These are phyloP conservation scores for Emys orbicularis DNA, from an alignment of 2,797 vertebrate genomes.

Conservation along the genomic window DNA sequence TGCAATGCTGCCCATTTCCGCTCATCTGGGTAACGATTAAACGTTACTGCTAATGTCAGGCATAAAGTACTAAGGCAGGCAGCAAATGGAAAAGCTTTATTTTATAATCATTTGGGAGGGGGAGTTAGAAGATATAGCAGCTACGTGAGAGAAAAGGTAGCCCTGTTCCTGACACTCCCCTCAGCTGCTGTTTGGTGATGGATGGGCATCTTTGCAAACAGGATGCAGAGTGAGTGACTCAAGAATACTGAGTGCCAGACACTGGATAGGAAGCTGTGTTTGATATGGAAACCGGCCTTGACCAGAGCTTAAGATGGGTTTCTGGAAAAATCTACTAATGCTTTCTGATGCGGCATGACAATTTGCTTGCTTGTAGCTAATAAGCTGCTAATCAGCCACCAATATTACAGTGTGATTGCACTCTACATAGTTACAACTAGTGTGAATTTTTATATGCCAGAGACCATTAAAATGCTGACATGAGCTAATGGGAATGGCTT, in stretches of 20 bases:
- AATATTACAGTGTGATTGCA: background rate
- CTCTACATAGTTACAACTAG: background rate
- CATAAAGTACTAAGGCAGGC: conserved; percentile 2
- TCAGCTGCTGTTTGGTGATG: background rate
- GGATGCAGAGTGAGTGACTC: background rate
- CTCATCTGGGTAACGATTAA: conserved; percentile 33
- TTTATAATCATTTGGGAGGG: background rate
- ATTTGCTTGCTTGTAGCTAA: conserved; percentile 46
- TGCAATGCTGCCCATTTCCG: conserved; percentile 46
- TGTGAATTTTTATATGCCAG: conserved; percentile 49
- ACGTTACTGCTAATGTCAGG: background rate
- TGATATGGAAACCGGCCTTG: background rate
- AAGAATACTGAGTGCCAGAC: background rate
- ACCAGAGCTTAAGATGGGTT: background rate
- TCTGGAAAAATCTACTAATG: background rate
- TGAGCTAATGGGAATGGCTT: conserved; percentile 38
- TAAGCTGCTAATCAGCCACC: conserved; percentile 50
- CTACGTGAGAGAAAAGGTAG: background rate
- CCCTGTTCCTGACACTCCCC: background rate
- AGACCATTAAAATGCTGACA: conserved; percentile 50
- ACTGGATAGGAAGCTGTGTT: background rate
- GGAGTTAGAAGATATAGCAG: background rate
- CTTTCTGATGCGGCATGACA: background rate
- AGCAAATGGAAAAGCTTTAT: conserved; percentile 4
- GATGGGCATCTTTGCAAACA: background rate